Percentiles rank a stretch among this genome's conserved stretches.
Evolutionary conservation across 2,113 vertebrate genomes (phyloP).

Genomic region (Cinclus mexicanus): DNA sequence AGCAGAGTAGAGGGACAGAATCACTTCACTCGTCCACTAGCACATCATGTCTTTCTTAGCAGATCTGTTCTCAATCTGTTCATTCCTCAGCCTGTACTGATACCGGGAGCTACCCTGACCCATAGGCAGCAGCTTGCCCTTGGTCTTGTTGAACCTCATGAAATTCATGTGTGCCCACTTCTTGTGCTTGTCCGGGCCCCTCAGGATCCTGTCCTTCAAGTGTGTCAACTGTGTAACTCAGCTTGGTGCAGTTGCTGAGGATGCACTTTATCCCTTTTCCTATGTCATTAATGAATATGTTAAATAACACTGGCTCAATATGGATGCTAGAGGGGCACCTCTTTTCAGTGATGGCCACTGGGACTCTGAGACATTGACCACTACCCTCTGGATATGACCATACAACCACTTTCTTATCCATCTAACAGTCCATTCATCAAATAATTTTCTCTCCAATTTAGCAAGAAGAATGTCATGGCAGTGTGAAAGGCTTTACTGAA

Average conservation of each 20-base stretch:
- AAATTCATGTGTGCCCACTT: background rate
- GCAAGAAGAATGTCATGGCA: background rate
- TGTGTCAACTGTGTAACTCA: background rate
- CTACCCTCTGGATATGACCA: background rate
- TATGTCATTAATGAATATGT: background rate
- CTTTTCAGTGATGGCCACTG: background rate
- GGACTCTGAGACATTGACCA: background rate
- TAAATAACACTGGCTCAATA: background rate
- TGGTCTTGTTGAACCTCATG: background rate
- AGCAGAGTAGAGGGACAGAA: background rate
- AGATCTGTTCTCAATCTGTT: background rate
- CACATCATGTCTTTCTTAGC: background rate
- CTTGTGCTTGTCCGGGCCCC: fast-evolving
- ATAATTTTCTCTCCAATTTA: background rate
- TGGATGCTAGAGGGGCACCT: background rate
- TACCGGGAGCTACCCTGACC: fast-evolving
- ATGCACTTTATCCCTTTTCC: background rate
- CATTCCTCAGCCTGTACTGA: background rate
- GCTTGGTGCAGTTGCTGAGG: background rate
- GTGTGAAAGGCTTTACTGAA: background rate
- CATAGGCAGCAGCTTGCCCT: background rate
- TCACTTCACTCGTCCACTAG: background rate
- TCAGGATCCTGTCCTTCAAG: background rate
- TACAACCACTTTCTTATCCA: background rate
- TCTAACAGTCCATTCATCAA: background rate